phyloP scores from a whole-genome alignment of 2,888 invertebrate species.

The Nephrocerus scutellatus region DNA sequence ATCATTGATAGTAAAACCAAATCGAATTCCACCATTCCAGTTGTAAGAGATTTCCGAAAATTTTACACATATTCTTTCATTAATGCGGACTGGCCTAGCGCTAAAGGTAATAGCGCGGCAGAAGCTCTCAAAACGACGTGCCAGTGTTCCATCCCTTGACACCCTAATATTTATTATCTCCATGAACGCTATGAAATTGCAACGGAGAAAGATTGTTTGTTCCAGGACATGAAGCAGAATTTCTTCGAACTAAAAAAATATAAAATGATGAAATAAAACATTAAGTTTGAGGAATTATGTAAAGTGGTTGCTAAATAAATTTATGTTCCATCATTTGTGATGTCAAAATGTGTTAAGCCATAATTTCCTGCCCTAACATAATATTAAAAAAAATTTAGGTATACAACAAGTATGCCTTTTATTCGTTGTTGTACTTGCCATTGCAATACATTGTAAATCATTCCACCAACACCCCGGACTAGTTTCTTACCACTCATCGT shows the following conservation, averaged over 20 bases:
- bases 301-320: too few species aligned
- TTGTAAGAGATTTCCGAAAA: slow-evolving; percentile 90
- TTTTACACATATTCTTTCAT: slow-evolving; percentile 84
- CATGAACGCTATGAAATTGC: slow-evolving; percentile 82
- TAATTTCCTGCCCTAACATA: too few species aligned
- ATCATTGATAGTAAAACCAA: slow-evolving; percentile 95
- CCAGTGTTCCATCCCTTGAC: slow-evolving; percentile 74
- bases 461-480: too few species aligned
- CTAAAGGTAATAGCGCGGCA: slow-evolving; percentile 91
- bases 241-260: slow-evolving; percentile 43
- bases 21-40: slow-evolving; percentile 96
- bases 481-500: too few species aligned
- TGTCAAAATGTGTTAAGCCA: too few species aligned
- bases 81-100: slow-evolving; percentile 80
- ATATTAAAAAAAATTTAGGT: too few species aligned
- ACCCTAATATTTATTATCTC: slow-evolving; percentile 89
- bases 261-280: slow-evolving; percentile 8
- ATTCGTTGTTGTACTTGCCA: too few species aligned
- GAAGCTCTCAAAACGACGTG: slow-evolving; percentile 88
- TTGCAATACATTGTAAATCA: too few species aligned
- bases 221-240: slow-evolving; percentile 58
- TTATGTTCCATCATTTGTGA: too few species aligned
- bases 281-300: too few species aligned
- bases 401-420: too few species aligned
- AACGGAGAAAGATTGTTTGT: slow-evolving; percentile 79